Conservation (phyloP, 2,797 vertebrate genomes). For the Sparus aurata region DNA sequence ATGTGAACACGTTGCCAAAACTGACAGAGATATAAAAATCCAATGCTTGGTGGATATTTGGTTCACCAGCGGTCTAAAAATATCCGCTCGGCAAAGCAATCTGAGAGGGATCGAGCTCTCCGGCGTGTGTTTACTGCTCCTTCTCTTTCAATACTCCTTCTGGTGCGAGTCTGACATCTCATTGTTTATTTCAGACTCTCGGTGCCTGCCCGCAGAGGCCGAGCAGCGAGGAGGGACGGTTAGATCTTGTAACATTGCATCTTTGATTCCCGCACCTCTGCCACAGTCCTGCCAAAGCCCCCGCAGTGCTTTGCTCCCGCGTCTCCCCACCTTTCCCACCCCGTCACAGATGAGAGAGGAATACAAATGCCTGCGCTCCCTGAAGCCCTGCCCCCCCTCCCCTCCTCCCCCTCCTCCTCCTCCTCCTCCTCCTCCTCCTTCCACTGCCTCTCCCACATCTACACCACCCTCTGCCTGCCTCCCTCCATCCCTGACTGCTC, state of each 20-base stretch:
- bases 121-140: constrained; percentile 22
- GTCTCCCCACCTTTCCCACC: constrained; percentile 67
- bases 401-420: constrained; percentile 9
- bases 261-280: constrained; percentile 75
- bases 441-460: constrained; percentile 41
- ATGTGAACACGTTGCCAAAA: constrained; percentile 3
- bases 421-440: constrained; percentile 53
- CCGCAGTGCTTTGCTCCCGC: constrained; percentile 50
- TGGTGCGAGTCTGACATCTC: constrained; percentile 30
- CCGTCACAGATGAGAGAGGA: constrained; percentile 81
- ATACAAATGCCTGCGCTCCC: constrained; percentile 83
- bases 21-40: constrained; percentile 2
- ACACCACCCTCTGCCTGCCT: constrained; percentile 51
- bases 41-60: constrained; percentile 13
- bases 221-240: constrained; percentile 42
- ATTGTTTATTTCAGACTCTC: constrained; percentile 58
- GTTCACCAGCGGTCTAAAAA: constrained; percentile 33
- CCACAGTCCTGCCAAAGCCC: constrained; percentile 62
- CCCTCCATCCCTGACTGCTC: constrained; percentile 76
- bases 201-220: constrained; percentile 28
- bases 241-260: constrained; percentile 64
- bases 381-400: constrained; percentile 54
- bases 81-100: constrained; percentile 27
- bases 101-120: constrained; percentile 12
- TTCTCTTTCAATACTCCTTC: constrained; percentile 22